Conservation (phyloP, 23 tunicate genomes). For the Halocynthia roretzi region DNA sequence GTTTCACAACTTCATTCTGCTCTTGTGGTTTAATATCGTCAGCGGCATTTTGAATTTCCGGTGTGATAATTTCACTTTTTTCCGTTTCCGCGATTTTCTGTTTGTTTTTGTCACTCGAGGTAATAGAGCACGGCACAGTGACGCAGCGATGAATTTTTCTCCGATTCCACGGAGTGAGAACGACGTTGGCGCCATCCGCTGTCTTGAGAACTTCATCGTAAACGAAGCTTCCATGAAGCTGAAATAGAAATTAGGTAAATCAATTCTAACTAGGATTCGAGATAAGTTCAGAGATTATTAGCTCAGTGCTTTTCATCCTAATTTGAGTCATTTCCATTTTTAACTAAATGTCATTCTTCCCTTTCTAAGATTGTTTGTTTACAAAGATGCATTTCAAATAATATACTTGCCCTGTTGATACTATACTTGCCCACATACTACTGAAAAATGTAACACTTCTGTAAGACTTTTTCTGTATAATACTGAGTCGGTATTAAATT, state of each 20-base stretch:
- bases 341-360: not conserved
- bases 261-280: not conserved
- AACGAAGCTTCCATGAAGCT: slow-evolving; percentile 78
- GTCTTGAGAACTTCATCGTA: slow-evolving; percentile 57
- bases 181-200: slow-evolving; percentile 14
- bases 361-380: not conserved
- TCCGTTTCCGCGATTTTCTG: not conserved
- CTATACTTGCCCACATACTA: too few species aligned
- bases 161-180: slow-evolving; percentile 60
- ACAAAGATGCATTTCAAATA: too few species aligned
- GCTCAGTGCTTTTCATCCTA: too few species aligned
- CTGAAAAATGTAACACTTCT: not conserved
- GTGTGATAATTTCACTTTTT: not conserved
- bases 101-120: not conserved
- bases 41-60: not conserved
- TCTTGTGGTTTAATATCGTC: not conserved
- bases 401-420: too few species aligned
- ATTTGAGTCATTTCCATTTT: too few species aligned
- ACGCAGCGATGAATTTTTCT: slow-evolving; percentile 31
- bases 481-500: too few species aligned
- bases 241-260: not conserved
- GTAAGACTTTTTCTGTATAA: too few species aligned
- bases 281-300: too few species aligned
- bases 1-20: not conserved
- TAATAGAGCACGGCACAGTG: slow-evolving; percentile 9